Conservation (phyloP, 2,113 vertebrate species). For the Rhizomys pruinosus region DNA sequence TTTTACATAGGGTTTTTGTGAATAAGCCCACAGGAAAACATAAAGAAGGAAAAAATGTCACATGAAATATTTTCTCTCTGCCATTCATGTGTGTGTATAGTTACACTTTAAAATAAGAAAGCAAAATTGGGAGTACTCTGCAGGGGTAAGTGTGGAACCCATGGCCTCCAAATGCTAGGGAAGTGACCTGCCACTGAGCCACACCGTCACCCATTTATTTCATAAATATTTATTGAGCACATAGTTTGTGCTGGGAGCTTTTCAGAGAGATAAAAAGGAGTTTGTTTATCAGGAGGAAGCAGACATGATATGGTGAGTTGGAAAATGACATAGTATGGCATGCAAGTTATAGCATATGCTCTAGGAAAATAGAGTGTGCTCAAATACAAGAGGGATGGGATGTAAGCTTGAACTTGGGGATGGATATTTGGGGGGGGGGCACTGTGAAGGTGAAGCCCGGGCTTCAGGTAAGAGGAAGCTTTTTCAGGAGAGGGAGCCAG, state of each 20-base stretch:
- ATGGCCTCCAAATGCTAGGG: background rate
- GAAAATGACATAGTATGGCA: background rate
- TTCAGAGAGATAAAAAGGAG: background rate
- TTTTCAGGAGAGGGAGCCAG: background rate
- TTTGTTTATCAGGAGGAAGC: background rate
- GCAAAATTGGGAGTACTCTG: background rate
- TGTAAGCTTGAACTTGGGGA: background rate
- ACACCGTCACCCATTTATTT: background rate
- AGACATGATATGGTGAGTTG: background rate
- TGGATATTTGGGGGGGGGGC: background rate
- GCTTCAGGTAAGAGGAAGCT: background rate
- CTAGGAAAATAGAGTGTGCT: background rate
- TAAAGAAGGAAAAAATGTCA: background rate
- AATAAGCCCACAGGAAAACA: slow-evolving; percentile 11
- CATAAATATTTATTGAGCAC: background rate
- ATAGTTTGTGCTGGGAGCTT: background rate
- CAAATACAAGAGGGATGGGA: background rate
- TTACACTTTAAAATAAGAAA: slow-evolving; percentile 17
- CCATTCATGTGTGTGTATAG: background rate
- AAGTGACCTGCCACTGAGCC: too few relatives aligned
- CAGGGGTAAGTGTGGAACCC: background rate
- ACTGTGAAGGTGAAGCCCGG: background rate
- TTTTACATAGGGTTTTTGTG: slow-evolving; percentile 5
- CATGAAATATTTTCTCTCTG: background rate
- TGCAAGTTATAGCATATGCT: too few relatives aligned